Evolutionary conservation across 2,888 invertebrate species (phyloP).

Genomic region (Syrista parreyssii): DNA sequence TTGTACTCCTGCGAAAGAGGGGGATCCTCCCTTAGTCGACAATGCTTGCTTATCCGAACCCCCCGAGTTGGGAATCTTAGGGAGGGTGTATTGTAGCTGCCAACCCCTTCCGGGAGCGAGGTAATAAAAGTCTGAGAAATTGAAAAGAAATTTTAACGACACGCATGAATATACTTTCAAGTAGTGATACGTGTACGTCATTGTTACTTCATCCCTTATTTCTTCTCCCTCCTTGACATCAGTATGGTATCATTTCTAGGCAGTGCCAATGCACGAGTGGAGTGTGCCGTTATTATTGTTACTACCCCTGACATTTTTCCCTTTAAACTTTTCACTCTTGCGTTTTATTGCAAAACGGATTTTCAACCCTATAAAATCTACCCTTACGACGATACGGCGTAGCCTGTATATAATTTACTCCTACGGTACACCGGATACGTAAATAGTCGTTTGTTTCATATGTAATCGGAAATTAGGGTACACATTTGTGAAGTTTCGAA

Average conservation of each 20-base stretch:
- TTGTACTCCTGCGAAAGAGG: too few relatives aligned
- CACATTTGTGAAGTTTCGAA: neutral
- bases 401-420: too few relatives aligned
- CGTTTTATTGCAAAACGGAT: neutral
- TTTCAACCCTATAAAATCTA: neutral
- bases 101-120: neutral
- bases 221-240: neutral
- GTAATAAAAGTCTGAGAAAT: neutral
- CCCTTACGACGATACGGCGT: too few relatives aligned
- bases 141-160: neutral
- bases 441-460: neutral
- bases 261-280: neutral
- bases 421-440: too few relatives aligned
- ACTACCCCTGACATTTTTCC: neutral
- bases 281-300: neutral
- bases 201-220: neutral
- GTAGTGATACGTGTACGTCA: neutral
- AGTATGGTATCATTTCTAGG: neutral
- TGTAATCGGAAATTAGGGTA: neutral
- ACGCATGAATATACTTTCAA: neutral
- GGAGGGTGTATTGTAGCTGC: too few relatives aligned
- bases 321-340: neutral
- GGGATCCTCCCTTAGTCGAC: too few relatives aligned
- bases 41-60: too few relatives aligned
- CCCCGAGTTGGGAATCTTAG: too few relatives aligned